Conservation (phyloP, 2,888 invertebrate species). For the Drosophila yooni region DNA sequence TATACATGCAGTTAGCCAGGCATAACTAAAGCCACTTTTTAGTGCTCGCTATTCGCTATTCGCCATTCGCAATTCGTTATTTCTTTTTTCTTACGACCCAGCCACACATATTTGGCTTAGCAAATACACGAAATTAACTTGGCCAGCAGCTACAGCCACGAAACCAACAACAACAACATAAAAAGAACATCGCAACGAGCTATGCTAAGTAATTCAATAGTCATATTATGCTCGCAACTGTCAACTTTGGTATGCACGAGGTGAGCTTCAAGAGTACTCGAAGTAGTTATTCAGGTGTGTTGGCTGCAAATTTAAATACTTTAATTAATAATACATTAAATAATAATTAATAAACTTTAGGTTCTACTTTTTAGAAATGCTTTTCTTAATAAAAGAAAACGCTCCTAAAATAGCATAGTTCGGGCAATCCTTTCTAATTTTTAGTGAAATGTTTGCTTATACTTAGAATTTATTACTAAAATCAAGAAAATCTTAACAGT, state of each 20-base stretch:
- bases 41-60: constrained; percentile 32
- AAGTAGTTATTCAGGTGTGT: background rate
- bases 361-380: background rate
- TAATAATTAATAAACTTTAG: too few relatives aligned
- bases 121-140: constrained; percentile 70
- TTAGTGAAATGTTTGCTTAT: background rate
- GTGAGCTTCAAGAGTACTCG: background rate
- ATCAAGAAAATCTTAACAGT: background rate
- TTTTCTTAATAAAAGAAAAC: background rate
- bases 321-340: too few relatives aligned
- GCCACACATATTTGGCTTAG: constrained; percentile 65
- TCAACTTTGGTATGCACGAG: constrained; percentile 6
- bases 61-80: background rate
- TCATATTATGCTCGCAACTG: background rate
- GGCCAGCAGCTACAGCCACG: constrained; percentile 21
- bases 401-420: too few relatives aligned
- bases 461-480: background rate
- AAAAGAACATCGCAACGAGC: background rate
- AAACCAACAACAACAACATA: constrained; percentile 5
- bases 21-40: constrained; percentile 69
- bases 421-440: too few relatives aligned
- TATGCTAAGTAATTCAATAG: constrained; percentile 41
- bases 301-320: background rate
- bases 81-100: constrained; percentile 17
- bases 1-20: constrained; percentile 68